Evolutionary conservation across 2,888 invertebrate species (phyloP).

Genomic region (Galeruca laticollis): DNA sequence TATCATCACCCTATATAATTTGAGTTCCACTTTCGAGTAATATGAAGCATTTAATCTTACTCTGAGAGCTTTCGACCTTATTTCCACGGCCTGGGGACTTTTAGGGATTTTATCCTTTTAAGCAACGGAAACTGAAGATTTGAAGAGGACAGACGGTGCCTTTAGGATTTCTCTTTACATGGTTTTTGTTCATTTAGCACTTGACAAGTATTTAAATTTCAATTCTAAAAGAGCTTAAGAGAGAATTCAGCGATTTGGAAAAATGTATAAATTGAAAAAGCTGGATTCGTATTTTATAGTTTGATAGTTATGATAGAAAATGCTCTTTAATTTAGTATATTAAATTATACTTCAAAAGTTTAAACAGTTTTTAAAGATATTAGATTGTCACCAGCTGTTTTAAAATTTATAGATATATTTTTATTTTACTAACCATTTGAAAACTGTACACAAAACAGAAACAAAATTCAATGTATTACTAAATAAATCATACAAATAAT

Average conservation of each 20-base stretch:
- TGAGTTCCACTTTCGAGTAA: neutral
- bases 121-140: constrained; percentile 29
- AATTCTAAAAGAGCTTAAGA: constrained; percentile 2
- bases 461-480: no score
- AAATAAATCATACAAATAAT: no score
- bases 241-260: neutral
- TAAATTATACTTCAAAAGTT: no score
- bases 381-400: no score
- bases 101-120: constrained; percentile 30
- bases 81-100: constrained; percentile 2
- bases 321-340: no score
- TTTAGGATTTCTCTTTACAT: constrained; percentile 18
- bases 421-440: no score
- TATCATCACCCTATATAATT: constrained; percentile 8
- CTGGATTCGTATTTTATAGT: neutral
- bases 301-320: neutral
- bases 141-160: constrained; percentile 10
- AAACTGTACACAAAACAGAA: no score
- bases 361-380: no score
- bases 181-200: constrained; percentile 19
- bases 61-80: constrained; percentile 22
- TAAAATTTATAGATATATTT: no score
- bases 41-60: constrained; percentile 19
- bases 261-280: constrained; percentile 4
- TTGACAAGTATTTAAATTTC: constrained; percentile 23